Evolutionary conservation across 2,888 invertebrate genomes (phyloP), one percentile per base, ranked within the genome.

Genomic region (Meandrusa payeni): DNA sequence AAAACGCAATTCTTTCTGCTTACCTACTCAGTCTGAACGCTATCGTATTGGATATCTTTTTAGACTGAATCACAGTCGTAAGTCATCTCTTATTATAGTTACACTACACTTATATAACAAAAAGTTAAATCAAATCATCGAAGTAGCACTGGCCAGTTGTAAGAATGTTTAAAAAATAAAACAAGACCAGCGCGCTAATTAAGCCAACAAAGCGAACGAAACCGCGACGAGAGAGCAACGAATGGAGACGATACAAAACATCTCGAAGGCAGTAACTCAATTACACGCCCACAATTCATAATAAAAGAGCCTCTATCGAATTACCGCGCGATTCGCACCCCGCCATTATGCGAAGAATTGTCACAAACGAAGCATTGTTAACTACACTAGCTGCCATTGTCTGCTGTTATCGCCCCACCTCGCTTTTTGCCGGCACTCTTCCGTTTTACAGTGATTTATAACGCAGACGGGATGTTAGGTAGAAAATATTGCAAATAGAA

Each of bases 311-410:
- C 72, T 80, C 76, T 79, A 86, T 85, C 79, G 77, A 82, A 77
- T 83, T 80, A 82, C 76, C 51, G 61, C 62, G 69, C 77, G 75
- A 72, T 78, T 78, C 72, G 76, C 79, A 68, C 79, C 76, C 79
- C 72, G 76, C 74, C 59, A 81, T 82, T 82, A 76, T 81, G 81
- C 73, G 80, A 82, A 83, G 86, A 85, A 81, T 82, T 70, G 78
- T 76, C 83, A 85, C 83, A 86, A 86, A 86, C 83, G 86, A 86
- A 85, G 66, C 79, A 85, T 86, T 86, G 86, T 86, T 61, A 68
- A 64, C 73, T 71, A 80, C 83, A 83, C 83, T 82, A 78, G 80
- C 65, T 69, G 60, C 72, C 72, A 81, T 85, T 86, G 86, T 85
- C 78, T 79, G 78, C 53, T 73, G 79, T 81, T 85, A 85, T 86